Base-by-base conservation (phyloP, 1,140 invertebrate genomes). In the Olivierus martensii region DNA sequence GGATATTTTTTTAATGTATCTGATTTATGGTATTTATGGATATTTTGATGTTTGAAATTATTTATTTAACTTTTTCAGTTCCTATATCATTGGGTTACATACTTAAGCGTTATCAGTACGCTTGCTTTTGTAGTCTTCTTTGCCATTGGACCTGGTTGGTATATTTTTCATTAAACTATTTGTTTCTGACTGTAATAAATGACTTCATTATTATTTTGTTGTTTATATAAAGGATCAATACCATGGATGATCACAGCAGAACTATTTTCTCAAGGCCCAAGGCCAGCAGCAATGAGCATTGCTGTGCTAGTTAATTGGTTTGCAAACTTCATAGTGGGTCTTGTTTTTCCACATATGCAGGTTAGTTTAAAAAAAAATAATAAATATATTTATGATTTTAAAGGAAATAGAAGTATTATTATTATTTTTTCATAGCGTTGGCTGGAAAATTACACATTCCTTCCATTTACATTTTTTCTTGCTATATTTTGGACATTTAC, bases 181-280 rank as follows among this genome's bases (percentile, higher is more conserved):
- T n/a, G n/a, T n/a, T 36, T 18, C 12, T 46, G 9, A 17, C 0
- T 35, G 14, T 17, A 2, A 6, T 65, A 46, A 51, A 5, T 34
- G 17, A 0, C 4, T 28, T 28, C 28, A 21, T 46, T 4, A 17
- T 49, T 1, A 18, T 49, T 7, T 17, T 49, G 10, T 42, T 3
- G 15, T 28, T 50, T n/a, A n/a, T n/a, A n/a, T n/a, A 11, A 39
- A 69, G 73, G 93, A 45, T 93, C 93, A 21, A 98, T 99, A 64
- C 94, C 95, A 0, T 98, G 94, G 94, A 84, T 99, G 80, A 98
- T 97, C 64, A 96, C 93, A 9, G 90, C 93, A 37, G 95, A 99
- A 70, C 76, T 99, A 39, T 99, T 99, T 73, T 88, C 90, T 7
- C 93, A 98, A 71, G 91, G 89, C 39, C 89, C 94, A 14, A 75